Conservation (phyloP, 2,113 vertebrate genomes). For the Benitochromis conjunctus region DNA sequence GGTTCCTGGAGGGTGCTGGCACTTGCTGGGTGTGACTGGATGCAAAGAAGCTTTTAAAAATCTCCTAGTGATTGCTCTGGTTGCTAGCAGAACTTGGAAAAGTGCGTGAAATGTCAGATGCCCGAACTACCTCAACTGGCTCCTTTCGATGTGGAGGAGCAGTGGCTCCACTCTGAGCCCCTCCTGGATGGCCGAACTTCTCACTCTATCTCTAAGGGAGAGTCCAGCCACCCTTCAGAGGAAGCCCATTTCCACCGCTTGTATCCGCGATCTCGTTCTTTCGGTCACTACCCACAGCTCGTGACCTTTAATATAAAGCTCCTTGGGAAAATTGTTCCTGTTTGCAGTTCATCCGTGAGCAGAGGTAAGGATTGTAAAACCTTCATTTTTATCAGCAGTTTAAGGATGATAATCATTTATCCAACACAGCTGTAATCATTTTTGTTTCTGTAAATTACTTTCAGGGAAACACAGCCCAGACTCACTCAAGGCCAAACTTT, state of each 20-base stretch:
- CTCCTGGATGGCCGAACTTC: too few relatives aligned
- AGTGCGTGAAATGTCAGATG: too few relatives aligned
- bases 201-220: too few relatives aligned
- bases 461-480: neutral
- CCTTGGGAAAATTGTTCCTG: neutral
- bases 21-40: neutral
- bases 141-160: too few relatives aligned
- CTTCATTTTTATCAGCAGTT: neutral
- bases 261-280: too few relatives aligned
- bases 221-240: too few relatives aligned
- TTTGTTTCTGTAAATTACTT: neutral
- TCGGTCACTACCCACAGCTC: too few relatives aligned
- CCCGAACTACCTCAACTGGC: too few relatives aligned
- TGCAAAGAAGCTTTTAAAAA: neutral
- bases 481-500: neutral
- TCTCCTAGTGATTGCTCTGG: neutral
- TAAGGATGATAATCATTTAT: neutral
- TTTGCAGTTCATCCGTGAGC: neutral
- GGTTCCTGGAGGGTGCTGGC: neutral
- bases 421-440: neutral
- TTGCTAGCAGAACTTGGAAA: neutral
- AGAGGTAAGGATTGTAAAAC: neutral
- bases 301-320: neutral
- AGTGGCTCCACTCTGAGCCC: too few relatives aligned
- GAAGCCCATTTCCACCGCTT: too few relatives aligned